Conservation (phyloP, 2,113 vertebrate species). For the Etheostoma spectabile region DNA sequence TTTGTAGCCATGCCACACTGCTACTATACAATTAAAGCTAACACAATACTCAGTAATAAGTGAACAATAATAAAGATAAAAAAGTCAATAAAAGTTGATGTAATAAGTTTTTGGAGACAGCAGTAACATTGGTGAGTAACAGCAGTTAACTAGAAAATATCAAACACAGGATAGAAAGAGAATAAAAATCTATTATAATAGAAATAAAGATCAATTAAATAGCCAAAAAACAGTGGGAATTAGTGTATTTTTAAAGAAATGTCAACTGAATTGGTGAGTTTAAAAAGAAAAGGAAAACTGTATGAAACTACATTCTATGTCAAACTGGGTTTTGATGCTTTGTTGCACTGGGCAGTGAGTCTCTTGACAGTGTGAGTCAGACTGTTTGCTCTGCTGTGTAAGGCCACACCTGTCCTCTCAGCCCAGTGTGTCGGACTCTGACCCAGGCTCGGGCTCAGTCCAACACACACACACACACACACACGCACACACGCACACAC, state of each 20-base stretch:
- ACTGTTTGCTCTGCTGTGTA: constrained; percentile 56
- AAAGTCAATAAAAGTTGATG: not conserved
- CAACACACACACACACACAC: constrained; percentile 12
- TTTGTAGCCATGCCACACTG: too few relatives aligned
- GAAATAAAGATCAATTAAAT: not conserved
- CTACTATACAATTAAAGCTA: not conserved
- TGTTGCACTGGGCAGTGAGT: not conserved
- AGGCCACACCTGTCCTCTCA: constrained; percentile 62
- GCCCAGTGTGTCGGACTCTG: constrained; percentile 70
- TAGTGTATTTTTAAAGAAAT: not conserved
- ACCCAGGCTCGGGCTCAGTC: constrained; percentile 44
- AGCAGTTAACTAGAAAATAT: not conserved
- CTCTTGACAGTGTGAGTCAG: constrained; percentile 45
- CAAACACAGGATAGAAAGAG: not conserved
- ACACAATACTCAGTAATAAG: not conserved
- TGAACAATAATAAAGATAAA: not conserved
- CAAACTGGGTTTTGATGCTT: not conserved
- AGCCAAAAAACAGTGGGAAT: not conserved
- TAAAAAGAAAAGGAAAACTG: not conserved
- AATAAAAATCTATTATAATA: not conserved
- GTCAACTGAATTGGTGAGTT: not conserved
- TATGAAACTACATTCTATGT: not conserved
- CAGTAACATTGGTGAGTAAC: too few relatives aligned
- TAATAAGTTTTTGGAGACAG: too few relatives aligned
- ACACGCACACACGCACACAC: constrained; percentile 9